Percentiles rank a stretch among this genome's conserved stretches.
Conservation (phyloP, 2,113 vertebrate genomes). For the Lethenteron camtschaticum region DNA sequence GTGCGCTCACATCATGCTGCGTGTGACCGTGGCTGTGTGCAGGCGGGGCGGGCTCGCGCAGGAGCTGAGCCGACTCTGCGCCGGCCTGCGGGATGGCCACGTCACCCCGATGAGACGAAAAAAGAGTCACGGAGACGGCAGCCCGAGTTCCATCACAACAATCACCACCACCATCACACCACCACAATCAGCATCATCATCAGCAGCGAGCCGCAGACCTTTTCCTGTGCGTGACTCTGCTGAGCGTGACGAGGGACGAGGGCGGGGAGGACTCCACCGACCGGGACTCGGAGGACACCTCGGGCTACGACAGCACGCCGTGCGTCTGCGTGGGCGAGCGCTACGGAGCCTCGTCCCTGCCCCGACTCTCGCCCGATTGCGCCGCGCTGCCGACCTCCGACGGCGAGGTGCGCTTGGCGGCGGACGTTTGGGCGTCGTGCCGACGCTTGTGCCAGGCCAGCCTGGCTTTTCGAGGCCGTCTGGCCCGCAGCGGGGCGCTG, state of each 20-base stretch:
- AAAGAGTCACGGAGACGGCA: no score
- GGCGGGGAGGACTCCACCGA: slow-evolving; percentile 51
- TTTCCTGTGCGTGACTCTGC: slow-evolving; percentile 71
- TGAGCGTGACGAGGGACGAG: slow-evolving; percentile 68
- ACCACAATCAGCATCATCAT: no score
- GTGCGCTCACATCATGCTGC: no score
- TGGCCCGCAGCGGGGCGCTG: slow-evolving; percentile 61
- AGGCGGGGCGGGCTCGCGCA: no score
- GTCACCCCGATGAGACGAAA: no score
- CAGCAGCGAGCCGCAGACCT: slow-evolving; percentile 23
- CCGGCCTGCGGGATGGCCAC: no score
- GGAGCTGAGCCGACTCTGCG: no score
- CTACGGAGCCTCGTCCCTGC: slow-evolving; percentile 16
- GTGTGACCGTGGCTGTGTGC: no score
- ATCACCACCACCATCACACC: no score
- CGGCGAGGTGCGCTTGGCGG: slow-evolving; percentile 43
- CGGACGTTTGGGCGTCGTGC: slow-evolving; percentile 69
- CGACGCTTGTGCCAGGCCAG: slow-evolving; percentile 46
- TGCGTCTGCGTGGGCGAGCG: slow-evolving; percentile 11
- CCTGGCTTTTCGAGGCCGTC: slow-evolving; percentile 62
- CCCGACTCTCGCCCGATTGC: slow-evolving; percentile 43
- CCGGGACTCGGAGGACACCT: slow-evolving; percentile 80
- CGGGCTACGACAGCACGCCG: slow-evolving; percentile 75
- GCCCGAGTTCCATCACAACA: no score
- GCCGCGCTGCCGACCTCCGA: slow-evolving; percentile 52